A percentile compares a stretch with the other conserved stretches of the same genome.
Conservation (phyloP, 2,113 vertebrate genomes). For the Podarcis cretensis region DNA sequence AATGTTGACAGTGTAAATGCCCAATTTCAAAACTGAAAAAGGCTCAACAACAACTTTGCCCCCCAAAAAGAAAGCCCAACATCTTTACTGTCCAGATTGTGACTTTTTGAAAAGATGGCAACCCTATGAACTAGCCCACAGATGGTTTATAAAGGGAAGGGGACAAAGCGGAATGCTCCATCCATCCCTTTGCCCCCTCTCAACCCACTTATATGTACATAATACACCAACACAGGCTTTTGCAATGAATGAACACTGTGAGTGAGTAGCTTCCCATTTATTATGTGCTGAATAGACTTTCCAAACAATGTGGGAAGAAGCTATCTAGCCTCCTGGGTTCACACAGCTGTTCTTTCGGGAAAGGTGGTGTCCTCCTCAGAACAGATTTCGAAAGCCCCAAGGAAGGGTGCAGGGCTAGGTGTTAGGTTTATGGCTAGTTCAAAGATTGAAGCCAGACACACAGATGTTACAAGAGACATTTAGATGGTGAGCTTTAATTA, state of each 20-base stretch:
- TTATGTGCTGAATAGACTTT: neutral
- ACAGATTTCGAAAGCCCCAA: neutral
- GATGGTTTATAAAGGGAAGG: neutral
- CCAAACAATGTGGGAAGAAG: neutral
- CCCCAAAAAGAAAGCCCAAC: no score
- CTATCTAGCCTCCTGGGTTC: neutral
- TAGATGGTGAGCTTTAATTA: neutral
- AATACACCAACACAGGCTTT: neutral
- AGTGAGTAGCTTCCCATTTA: neutral
- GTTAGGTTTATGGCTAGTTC: constrained; percentile 3
- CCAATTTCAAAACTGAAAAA: no score
- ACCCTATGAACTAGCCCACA: neutral
- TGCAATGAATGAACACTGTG: neutral
- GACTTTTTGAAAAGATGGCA: no score
- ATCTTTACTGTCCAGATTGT: no score
- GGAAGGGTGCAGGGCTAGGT: neutral
- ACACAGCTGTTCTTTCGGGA: neutral
- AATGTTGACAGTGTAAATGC: no score
- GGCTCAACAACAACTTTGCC: no score
- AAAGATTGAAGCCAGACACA: neutral
- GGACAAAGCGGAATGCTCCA: neutral
- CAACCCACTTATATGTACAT: neutral
- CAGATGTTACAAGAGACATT: neutral
- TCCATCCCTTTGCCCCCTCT: neutral
- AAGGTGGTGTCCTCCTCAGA: neutral